Conservation (phyloP, 2,888 invertebrate species). For the Schizaphis graminum region DNA sequence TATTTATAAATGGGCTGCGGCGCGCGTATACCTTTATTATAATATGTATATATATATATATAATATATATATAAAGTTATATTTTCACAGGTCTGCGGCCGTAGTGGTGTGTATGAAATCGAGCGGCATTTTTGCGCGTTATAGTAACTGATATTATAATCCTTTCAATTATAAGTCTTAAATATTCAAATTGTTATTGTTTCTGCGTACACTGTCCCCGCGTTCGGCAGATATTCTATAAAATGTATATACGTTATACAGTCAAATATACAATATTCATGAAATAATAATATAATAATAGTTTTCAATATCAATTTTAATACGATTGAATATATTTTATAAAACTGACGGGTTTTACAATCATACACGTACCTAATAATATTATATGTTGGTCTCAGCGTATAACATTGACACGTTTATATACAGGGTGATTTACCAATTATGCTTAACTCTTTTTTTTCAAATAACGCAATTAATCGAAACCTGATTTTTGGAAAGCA, state of each 20-base stretch:
- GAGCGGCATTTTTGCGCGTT: not conserved
- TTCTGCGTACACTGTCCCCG: not conserved
- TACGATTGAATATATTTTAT: not conserved
- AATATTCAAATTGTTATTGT: conserved; percentile 46
- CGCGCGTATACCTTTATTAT: not conserved
- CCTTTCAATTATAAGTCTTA: conserved; percentile 44
- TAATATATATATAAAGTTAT: not conserved
- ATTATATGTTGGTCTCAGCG: too few species aligned
- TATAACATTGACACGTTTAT: too few species aligned
- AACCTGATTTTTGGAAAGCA: too few species aligned
- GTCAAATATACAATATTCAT: not conserved
- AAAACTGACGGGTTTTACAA: not conserved
- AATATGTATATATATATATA: not conserved
- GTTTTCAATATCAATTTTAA: not conserved
- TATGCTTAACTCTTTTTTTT: too few species aligned
- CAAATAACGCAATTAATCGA: too few species aligned
- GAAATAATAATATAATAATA: not conserved
- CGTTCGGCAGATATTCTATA: not conserved
- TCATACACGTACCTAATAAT: not conserved
- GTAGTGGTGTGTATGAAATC: conserved; percentile 10
- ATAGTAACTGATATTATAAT: conserved; percentile 37
- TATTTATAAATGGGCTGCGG: conserved; percentile 21
- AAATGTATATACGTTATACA: not conserved
- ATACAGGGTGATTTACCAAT: too few species aligned
- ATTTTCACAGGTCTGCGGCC: not conserved